Percentiles rank a stretch among this genome's conserved stretches.
Evolutionary conservation across 2,113 vertebrate species (phyloP).

Genomic region (Crotalus viridis): DNA sequence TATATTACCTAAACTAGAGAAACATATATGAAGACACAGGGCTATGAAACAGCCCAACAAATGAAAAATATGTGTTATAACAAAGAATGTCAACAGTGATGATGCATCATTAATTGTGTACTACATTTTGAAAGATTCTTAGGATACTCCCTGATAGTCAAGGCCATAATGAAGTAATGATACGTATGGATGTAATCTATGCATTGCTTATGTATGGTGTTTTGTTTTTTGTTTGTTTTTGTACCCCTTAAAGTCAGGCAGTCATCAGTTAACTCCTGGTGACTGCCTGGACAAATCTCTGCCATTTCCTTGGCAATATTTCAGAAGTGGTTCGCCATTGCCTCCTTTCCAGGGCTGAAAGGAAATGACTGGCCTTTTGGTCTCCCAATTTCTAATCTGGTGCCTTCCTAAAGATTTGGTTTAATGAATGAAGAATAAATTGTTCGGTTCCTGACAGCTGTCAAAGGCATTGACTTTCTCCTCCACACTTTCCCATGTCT

Average conservation of each 20-base stretch:
- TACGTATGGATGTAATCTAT: neutral
- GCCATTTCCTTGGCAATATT: neutral
- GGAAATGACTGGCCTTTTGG: neutral
- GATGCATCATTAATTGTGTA: neutral
- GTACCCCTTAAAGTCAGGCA: neutral
- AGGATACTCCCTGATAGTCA: neutral
- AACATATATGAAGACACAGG: neutral
- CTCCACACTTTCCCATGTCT: conserved; percentile 3
- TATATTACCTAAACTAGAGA: neutral
- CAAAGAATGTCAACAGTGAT: neutral
- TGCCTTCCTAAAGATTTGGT: neutral
- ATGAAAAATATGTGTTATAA: neutral
- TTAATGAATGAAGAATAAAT: neutral
- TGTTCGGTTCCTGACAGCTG: neutral
- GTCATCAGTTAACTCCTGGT: neutral
- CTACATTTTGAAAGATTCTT: neutral
- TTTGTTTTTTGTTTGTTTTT: neutral
- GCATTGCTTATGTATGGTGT: neutral
- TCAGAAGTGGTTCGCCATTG: neutral
- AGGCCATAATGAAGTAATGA: neutral
- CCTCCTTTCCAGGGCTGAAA: neutral
- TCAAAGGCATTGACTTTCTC: neutral
- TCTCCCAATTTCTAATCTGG: neutral
- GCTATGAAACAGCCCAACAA: neutral
- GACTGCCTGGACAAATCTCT: neutral